phyloP scores from a whole-genome alignment of 2,113 vertebrate species.

The Pterophyllum scalare region DNA sequence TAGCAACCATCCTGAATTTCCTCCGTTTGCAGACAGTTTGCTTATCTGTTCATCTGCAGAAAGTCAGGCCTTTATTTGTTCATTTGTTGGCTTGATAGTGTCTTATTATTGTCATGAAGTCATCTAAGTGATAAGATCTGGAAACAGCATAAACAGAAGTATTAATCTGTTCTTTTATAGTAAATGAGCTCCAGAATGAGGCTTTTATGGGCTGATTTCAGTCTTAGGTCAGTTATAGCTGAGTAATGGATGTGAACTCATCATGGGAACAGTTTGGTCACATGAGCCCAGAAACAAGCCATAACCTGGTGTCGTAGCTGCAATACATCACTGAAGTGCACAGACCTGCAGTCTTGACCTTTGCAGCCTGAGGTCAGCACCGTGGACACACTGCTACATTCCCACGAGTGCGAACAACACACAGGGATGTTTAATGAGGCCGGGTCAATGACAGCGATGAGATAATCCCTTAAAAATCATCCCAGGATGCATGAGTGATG shows the following conservation, averaged over 20 bases:
- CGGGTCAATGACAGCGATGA: background rate
- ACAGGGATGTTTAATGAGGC: no score
- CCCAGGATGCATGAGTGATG: background rate
- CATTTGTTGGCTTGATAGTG: background rate
- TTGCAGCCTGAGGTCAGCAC: no score
- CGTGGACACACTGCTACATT: background rate
- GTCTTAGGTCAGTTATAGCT: background rate
- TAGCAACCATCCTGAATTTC: background rate
- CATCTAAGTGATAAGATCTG: background rate
- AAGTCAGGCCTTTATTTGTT: background rate
- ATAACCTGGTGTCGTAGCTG: rapidly evolving
- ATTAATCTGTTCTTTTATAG: background rate
- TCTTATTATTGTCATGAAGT: background rate
- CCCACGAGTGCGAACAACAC: background rate
- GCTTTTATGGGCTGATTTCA: background rate
- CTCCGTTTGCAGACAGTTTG: background rate
- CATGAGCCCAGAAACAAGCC: background rate
- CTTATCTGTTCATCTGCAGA: background rate
- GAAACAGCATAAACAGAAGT: background rate
- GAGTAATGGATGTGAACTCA: background rate
- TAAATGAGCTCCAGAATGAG: background rate
- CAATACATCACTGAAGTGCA: background rate
- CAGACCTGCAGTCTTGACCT: background rate
- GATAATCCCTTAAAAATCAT: background rate
- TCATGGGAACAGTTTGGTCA: background rate